phyloP scores from a whole-genome alignment of 2,113 vertebrate species.

The Cyprichromis sp. region DNA sequence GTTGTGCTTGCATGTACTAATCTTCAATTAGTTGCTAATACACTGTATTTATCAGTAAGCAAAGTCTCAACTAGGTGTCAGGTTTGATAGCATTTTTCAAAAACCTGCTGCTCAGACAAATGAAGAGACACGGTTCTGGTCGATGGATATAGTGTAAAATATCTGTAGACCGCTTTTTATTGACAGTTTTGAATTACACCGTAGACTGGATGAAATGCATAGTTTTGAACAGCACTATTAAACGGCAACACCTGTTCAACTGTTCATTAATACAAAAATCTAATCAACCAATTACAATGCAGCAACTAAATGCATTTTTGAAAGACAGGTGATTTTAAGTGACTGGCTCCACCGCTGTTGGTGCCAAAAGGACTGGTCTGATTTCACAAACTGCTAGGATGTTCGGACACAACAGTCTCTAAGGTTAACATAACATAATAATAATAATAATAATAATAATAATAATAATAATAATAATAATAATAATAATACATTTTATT shows the following conservation, averaged over 20 bases:
- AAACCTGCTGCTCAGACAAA: not conserved
- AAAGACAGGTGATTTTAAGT: not conserved
- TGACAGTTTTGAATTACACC: not conserved
- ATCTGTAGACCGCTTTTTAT: not conserved
- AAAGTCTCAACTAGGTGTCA: not conserved
- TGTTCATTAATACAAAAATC: not conserved
- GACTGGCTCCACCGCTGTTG: not conserved
- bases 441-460: not conserved
- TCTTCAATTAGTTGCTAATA: not conserved
- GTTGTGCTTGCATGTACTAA: not conserved
- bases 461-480: no score
- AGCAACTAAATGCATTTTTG: not conserved
- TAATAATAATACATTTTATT: not conserved
- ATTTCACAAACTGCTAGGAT: not conserved
- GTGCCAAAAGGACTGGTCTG: not conserved
- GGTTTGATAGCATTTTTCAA: not conserved
- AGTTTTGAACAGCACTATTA: not conserved
- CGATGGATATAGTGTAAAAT: not conserved
- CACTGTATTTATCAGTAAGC: not conserved
- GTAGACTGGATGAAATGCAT: not conserved
- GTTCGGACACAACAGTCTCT: not conserved
- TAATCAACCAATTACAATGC: not conserved
- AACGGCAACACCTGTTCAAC: not conserved
- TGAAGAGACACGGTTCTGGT: not conserved
- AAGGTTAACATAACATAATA: not conserved